Conservation (phyloP, 2,113 vertebrate genomes). For the Thryonomys swinderianus region DNA sequence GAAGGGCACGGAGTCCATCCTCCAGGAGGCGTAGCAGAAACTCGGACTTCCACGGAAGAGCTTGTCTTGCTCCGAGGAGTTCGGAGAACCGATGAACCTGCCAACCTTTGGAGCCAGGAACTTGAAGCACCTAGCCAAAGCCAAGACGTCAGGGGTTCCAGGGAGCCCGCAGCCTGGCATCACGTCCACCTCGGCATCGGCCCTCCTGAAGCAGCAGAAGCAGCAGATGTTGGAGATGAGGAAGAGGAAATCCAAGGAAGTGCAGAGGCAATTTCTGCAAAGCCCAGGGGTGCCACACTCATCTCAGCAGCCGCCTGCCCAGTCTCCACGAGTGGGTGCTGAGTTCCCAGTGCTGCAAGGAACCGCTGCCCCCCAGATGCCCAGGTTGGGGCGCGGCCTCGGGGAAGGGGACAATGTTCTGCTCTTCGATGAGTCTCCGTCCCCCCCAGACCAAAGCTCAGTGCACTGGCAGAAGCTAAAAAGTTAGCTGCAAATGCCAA, state of each 20-base stretch:
- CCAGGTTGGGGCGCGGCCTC: slow-evolving; percentile 92
- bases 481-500: slow-evolving; percentile 92
- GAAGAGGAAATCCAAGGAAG: slow-evolving; percentile 88
- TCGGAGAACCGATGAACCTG: slow-evolving; percentile 90
- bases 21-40: slow-evolving; percentile 90
- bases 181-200: slow-evolving; percentile 93
- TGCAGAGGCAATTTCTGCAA: slow-evolving; percentile 89
- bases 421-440: slow-evolving; percentile 90
- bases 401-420: slow-evolving; percentile 93
- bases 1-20: slow-evolving; percentile 88
- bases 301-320: slow-evolving; percentile 49
- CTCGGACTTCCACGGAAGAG: slow-evolving; percentile 88
- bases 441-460: slow-evolving; percentile 83
- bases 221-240: slow-evolving; percentile 89
- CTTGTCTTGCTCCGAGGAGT: slow-evolving; percentile 92
- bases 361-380: slow-evolving; percentile 78
- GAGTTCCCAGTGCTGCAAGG: slow-evolving; percentile 84
- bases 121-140: slow-evolving; percentile 91
- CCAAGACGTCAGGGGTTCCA: slow-evolving; percentile 76
- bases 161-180: slow-evolving; percentile 77
- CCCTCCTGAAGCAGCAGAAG: slow-evolving; percentile 96
- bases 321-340: slow-evolving; percentile 83
- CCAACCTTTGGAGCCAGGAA: slow-evolving; percentile 95
- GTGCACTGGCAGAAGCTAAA: slow-evolving; percentile 87
- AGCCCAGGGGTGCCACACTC: slow-evolving; percentile 40